Conservation (phyloP, 2,888 invertebrate genomes). For the Anaspis maculata region DNA sequence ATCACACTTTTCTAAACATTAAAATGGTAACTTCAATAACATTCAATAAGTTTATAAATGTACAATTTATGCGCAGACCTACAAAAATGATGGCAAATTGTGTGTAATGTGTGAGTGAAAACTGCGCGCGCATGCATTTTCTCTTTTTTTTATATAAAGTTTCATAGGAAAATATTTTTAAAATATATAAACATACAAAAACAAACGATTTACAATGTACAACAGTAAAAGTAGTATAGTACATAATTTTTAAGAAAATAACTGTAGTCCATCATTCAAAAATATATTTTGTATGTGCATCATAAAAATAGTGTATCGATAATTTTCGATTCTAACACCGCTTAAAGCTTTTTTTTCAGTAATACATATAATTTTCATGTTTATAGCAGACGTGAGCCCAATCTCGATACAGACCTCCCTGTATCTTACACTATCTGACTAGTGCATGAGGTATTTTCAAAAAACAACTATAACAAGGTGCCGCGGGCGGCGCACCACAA, state of each 20-base stretch:
- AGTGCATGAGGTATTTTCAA: too few relatives aligned
- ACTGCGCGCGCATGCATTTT: too few relatives aligned
- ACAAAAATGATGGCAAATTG: too few relatives aligned
- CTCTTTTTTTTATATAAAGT: constrained; percentile 17
- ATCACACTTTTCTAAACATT: constrained; percentile 32
- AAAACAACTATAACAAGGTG: too few relatives aligned
- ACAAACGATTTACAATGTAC: constrained; percentile 24
- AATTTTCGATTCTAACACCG: constrained; percentile 22
- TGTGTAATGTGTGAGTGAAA: too few relatives aligned
- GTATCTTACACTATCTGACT: too few relatives aligned
- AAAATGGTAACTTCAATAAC: constrained; percentile 28
- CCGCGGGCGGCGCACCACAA: too few relatives aligned
- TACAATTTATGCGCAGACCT: too few relatives aligned
- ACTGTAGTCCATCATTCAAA: constrained; percentile 27
- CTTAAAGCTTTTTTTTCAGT: constrained; percentile 27
- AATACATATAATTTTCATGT: too few relatives aligned
- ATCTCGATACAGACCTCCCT: too few relatives aligned
- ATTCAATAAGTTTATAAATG: too few relatives aligned
- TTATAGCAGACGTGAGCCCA: too few relatives aligned
- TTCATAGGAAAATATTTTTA: constrained; percentile 16
- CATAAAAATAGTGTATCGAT: constrained; percentile 33
- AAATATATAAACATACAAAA: constrained; percentile 19
- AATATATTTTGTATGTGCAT: constrained; percentile 35
- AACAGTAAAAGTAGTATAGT: constrained; percentile 17
- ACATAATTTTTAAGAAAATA: constrained; percentile 14